Evolutionary conservation across 2,113 vertebrate species (phyloP), one percentile per base, ranked within the genome.

Genomic region (Ifrita kowaldi): DNA sequence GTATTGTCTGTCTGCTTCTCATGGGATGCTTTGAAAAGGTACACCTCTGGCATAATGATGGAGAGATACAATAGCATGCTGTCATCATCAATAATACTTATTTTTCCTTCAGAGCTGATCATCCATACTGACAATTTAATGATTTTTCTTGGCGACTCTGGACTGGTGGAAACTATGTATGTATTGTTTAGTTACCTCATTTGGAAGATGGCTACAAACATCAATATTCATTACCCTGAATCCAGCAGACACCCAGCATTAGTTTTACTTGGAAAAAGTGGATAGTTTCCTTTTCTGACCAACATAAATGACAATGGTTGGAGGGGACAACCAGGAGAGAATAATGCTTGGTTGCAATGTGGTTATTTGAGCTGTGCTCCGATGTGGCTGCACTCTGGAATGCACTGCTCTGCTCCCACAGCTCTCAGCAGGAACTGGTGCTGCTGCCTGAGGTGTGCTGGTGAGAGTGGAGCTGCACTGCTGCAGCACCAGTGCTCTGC

Each of bases 21-120:
- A 37, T 70, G 60, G 75, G 79, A 68, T 85, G 27, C 67, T 95
- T 94, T 93, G 90, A 84, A 78, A 94, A 81, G 33, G 57, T 68
- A 73, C 67, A 84, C 91, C 69, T 69, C 85, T 62, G 55, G 79
- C 77, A 95, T 96, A 96, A 82, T 49, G 93, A 86, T 90, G 81
- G 59, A 41, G 44, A 84, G 60, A 60, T 78, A 90, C 87, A 89
- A 93, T 90, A 95, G 76, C 52, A 52, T n/a, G 64, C 82, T 87
- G 79, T 95, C 93, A 94, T 62, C 64, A 94, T 89, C 91, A 96
- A 94, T 97, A 94, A 91, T 93, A 95, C 93, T 93, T 95, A 70
- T 91, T 97, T 95, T 96, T 97, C 49, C 82, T 97, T 98, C 46
- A 80, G 90, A 89, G 44, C 44, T 94, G 73, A 96, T 97, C 91